Evolutionary conservation across 2,113 vertebrate genomes (phyloP).

Genomic region (Pogonocichla stellata): DNA sequence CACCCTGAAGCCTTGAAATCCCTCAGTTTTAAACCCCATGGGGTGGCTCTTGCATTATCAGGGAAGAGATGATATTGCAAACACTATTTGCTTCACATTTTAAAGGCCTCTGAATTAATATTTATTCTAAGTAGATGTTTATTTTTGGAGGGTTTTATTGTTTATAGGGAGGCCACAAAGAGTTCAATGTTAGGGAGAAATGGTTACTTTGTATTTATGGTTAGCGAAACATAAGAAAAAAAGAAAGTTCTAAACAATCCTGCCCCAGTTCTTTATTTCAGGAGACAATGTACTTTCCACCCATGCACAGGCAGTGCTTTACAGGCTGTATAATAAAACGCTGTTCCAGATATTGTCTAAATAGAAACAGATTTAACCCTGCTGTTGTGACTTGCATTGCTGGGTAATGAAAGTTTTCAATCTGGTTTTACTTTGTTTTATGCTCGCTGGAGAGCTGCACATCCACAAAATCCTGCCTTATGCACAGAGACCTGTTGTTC

Average conservation of each 20-base stretch:
- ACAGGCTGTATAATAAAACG: conserved; percentile 53
- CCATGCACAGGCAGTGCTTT: conserved; percentile 52
- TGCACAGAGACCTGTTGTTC: conserved; percentile 11
- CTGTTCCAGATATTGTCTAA: conserved; percentile 67
- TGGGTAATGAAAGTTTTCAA: conserved; percentile 57
- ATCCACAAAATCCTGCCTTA: background rate
- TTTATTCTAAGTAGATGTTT: conserved; percentile 62
- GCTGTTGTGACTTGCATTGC: conserved; percentile 52
- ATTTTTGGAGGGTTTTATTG: conserved; percentile 47
- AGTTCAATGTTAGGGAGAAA: conserved; percentile 63
- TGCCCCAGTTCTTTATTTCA: conserved; percentile 61
- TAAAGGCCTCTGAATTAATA: conserved; percentile 55
- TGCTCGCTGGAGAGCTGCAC: background rate
- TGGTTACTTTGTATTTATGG: conserved; percentile 58
- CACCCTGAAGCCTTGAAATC: conserved; percentile 49
- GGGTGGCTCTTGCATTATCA: conserved; percentile 47
- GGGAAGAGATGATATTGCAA: conserved; percentile 4
- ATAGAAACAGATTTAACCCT: conserved; percentile 70
- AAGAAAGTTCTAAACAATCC: conserved; percentile 55
- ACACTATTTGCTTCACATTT: conserved; percentile 52
- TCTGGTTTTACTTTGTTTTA: conserved; percentile 64
- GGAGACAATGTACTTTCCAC: conserved; percentile 68
- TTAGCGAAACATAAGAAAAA: conserved; percentile 34
- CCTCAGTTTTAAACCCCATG: background rate
- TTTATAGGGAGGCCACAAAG: conserved; percentile 65